Evolutionary conservation across 2,888 invertebrate genomes (phyloP).

Genomic region (Nymphalis c-album): DNA sequence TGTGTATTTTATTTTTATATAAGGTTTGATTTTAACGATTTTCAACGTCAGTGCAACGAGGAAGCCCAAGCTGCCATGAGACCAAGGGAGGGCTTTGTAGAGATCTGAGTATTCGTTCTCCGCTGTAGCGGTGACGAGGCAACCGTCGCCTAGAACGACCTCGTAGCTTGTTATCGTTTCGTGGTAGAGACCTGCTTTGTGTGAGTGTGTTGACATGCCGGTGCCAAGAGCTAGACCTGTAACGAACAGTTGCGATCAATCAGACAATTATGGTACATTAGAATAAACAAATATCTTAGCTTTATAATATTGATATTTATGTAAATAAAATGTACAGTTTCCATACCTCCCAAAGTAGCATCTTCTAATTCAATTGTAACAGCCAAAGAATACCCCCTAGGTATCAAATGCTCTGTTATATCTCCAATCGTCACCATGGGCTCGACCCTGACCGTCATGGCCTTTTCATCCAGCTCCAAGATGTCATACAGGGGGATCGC

Average conservation of each 20-base stretch:
- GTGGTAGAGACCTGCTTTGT: conserved; percentile 86
- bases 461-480: conserved; percentile 79
- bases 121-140: conserved; percentile 79
- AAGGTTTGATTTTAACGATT: conserved; percentile 84
- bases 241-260: conserved; percentile 12
- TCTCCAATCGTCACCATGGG: conserved; percentile 86
- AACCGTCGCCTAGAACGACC: conserved; percentile 83
- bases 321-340: background rate
- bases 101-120: conserved; percentile 82
- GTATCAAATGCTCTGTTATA: conserved; percentile 83
- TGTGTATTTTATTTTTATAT: conserved; percentile 83
- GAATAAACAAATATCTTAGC: too few relatives aligned
- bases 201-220: conserved; percentile 88
- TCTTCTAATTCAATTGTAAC: conserved; percentile 86
- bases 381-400: conserved; percentile 84
- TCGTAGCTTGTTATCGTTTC: conserved; percentile 85
- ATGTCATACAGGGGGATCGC: conserved; percentile 84
- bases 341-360: conserved; percentile 83
- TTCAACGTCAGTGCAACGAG: conserved; percentile 83
- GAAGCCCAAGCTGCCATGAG: conserved; percentile 85
- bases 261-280: too few relatives aligned
- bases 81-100: conserved; percentile 84
- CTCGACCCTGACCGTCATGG: conserved; percentile 83
- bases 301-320: too few relatives aligned
- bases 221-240: conserved; percentile 84